Evolutionary conservation across 2,888 invertebrate genomes (phyloP), one percentile per base, ranked within the genome.

Genomic region (Deilephila porcellus): DNA sequence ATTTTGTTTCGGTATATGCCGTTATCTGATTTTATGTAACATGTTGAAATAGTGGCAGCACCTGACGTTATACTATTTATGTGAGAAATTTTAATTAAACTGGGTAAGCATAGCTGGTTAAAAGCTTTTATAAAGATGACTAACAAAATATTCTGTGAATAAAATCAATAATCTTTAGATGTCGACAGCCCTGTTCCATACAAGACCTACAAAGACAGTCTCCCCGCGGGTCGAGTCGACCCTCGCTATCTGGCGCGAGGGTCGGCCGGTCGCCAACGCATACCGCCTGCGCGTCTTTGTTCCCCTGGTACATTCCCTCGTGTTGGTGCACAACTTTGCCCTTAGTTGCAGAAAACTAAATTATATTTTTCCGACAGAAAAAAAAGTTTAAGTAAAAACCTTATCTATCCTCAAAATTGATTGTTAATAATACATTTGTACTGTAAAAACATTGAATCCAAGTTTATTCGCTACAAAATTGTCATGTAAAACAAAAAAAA

Each of bases 231-330:
- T 79, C 80, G 80, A 73, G 75, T 74, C 80, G 77, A 85, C 82
- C 83, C 83, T 82, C 82, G 77, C 74, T 78, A 78, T 73, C 76
- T 75, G 79, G 76, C 76, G 75, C 74, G 73, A 75, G 81, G 84
- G 85, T 81, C 81, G 81, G 80, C 78, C 80, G 77, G 77, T 74
- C 73, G 79, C 71, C 73, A 76, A 78, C 56, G 34, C 56, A 83
- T 82, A 86, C 82, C 85, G 83, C 83, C 83, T 83, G 82, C 78
- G 78, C 72, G 74, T 74, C 78, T 75, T 80, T 91, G 88, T 80
- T 76, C 79, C 81, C 91, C 91, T 90, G 84, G 90, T 92, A 90
- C 85, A 84, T 81, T 81, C 85, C 78, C 80, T 86, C 85, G 85
- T 83, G 88, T 84, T 87, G 86, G 87, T 86, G 85, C 87, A 82